These are phyloP conservation scores for Marcusenius ussheri DNA, from an alignment of 2,113 vertebrate species.

Conservation along the genomic window DNA sequence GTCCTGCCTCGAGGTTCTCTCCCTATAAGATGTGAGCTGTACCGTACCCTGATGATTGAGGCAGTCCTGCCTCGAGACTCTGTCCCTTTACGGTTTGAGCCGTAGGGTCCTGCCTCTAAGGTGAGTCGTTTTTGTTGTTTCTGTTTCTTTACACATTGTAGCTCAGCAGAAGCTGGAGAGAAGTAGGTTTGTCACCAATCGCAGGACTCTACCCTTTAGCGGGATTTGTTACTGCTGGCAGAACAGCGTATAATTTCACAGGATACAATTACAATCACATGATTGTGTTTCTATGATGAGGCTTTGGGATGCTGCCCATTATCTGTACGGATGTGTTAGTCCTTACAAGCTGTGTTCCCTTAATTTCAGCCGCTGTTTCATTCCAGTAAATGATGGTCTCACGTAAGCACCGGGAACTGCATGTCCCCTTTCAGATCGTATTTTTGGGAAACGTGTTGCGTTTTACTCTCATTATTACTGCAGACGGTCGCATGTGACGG, in stretches of 20 bases:
- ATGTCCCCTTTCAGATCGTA: not conserved
- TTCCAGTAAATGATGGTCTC: constrained; percentile 1
- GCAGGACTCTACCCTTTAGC: not conserved
- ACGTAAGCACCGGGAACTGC: not conserved
- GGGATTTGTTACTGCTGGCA: not conserved
- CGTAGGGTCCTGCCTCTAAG: not conserved
- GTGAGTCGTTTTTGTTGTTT: not conserved
- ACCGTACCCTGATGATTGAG: not conserved
- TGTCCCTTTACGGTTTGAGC: not conserved
- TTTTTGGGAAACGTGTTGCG: not conserved
- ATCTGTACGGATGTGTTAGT: not conserved
- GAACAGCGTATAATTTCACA: not conserved
- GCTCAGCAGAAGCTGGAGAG: not conserved
- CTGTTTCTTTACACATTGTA: not conserved
- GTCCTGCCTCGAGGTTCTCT: not conserved
- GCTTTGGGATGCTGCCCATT: not conserved
- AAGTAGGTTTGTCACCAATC: not conserved
- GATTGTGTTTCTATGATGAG: not conserved
- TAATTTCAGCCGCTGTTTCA: not conserved
- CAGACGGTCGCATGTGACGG: not conserved
- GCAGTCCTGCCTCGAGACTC: not conserved
- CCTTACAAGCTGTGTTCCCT: not conserved
- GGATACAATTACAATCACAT: constrained; percentile 1
- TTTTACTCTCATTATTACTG: not conserved
- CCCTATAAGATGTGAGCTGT: not conserved